Conservation (phyloP, 1,140 invertebrate species). For the Drosophila bipectinata region DNA sequence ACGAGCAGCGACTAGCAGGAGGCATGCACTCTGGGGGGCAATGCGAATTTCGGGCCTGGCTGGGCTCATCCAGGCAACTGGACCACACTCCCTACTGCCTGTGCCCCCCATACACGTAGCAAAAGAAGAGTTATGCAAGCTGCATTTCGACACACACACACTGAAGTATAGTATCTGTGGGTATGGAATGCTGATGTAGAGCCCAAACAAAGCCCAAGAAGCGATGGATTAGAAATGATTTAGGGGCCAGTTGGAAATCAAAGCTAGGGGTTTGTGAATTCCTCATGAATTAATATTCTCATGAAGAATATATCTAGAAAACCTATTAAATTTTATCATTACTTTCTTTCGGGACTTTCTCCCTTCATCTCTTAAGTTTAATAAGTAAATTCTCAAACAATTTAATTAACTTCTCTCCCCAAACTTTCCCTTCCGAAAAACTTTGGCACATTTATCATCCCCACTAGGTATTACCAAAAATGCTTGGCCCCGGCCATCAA, state of each 20-base stretch:
- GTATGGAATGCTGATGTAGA: slow-evolving; percentile 36
- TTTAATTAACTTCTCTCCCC: slow-evolving; percentile 28
- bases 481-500: slow-evolving; percentile 9
- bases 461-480: slow-evolving; percentile 13
- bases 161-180: slow-evolving; percentile 2
- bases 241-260: slow-evolving; percentile 32
- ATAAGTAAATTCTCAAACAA: not conserved
- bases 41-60: slow-evolving; percentile 36
- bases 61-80: not conserved
- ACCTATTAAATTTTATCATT: not conserved
- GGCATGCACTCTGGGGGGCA: slow-evolving; percentile 53
- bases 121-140: slow-evolving; percentile 73
- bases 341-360: slow-evolving; percentile 14
- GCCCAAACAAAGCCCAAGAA: slow-evolving; percentile 48
- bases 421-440: not conserved
- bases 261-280: not conserved
- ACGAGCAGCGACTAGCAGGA: slow-evolving; percentile 9
- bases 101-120: slow-evolving; percentile 34
- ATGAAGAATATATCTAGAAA: not conserved
- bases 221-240: slow-evolving; percentile 76
- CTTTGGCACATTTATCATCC: slow-evolving; percentile 39
- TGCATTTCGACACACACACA: slow-evolving; percentile 43
- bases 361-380: not conserved
- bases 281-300: not conserved
- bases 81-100: too few species aligned